A percentile compares a stretch with the other conserved stretches of the same genome.
phyloP scores from a whole-genome alignment of 2,797 vertebrate genomes.

The Poliocrania exsul region DNA sequence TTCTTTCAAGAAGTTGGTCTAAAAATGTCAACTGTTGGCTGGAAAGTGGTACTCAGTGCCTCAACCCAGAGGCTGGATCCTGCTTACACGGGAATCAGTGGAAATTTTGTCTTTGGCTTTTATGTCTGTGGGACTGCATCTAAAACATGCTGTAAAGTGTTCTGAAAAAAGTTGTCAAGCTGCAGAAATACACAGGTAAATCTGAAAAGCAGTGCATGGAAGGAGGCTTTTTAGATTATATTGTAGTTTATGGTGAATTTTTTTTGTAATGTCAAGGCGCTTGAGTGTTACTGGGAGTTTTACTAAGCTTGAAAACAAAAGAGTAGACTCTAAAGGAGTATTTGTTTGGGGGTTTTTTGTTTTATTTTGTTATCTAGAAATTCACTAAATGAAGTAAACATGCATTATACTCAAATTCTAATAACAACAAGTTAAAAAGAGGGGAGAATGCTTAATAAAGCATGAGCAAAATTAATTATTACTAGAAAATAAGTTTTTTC shows the following conservation, averaged over 20 bases:
- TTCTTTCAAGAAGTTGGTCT: not conserved
- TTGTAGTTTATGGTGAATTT: not conserved
- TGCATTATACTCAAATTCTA: not conserved
- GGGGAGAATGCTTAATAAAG: not conserved
- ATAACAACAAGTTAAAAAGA: not conserved
- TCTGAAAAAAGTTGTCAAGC: not conserved
- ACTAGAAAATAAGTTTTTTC: conserved; percentile 60
- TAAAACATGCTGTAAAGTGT: not conserved
- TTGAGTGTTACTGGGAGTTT: not conserved
- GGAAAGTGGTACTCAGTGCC: not conserved
- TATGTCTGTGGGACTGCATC: not conserved
- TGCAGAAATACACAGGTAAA: not conserved
- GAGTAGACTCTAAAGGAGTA: conserved; percentile 9
- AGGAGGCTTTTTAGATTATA: not conserved
- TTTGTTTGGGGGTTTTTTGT: not conserved
- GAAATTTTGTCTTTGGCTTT: not conserved
- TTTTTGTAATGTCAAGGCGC: not conserved
- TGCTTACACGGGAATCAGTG: not conserved
- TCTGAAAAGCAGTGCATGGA: not conserved
- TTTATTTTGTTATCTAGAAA: not conserved
- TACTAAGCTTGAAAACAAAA: conserved; percentile 24
- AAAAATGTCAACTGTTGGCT: not conserved
- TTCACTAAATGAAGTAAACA: not conserved
- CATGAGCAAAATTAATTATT: conserved; percentile 42
- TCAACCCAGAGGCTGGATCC: rapidly evolving